Conservation (phyloP, 2,888 invertebrate species). For the Andrena praecox region DNA sequence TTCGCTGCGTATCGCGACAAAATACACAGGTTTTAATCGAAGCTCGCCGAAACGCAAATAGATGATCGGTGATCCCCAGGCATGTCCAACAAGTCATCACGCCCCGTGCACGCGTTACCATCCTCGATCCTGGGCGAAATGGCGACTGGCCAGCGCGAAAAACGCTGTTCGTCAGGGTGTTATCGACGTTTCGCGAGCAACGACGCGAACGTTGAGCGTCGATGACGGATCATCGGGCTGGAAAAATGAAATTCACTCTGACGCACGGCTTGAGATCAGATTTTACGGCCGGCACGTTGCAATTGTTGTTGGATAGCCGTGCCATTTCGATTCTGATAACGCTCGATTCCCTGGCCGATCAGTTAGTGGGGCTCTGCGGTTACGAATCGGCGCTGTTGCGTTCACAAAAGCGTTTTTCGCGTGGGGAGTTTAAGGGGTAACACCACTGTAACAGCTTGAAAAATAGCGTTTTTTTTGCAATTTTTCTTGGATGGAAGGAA, state of each 20-base stretch:
- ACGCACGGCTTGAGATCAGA: conserved; percentile 16
- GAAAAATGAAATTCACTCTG: conserved; percentile 53
- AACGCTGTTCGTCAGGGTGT: conserved; percentile 14
- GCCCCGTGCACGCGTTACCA: not conserved
- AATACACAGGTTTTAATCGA: not conserved
- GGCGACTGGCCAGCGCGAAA: conserved; percentile 13
- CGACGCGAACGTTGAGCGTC: conserved; percentile 24
- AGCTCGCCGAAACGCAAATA: not conserved
- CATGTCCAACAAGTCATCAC: conserved; percentile 1
- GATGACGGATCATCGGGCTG: conserved; percentile 43
- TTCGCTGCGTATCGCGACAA: no score
- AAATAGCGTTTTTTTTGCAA: no score
- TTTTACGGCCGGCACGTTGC: not conserved
- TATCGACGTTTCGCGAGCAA: conserved; percentile 31
- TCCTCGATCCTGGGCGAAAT: not conserved
- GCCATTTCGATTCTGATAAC: not conserved
- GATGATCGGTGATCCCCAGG: not conserved
- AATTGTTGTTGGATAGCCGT: conserved; percentile 4
- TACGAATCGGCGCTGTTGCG: no score
- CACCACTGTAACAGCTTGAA: no score
- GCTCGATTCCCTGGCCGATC: no score
- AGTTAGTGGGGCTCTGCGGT: no score
- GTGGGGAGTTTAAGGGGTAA: no score
- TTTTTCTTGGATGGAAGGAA: no score
- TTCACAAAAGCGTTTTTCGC: no score